phyloP scores from a whole-genome alignment of 2,888 invertebrate species.

The Matsumyia berberina region DNA sequence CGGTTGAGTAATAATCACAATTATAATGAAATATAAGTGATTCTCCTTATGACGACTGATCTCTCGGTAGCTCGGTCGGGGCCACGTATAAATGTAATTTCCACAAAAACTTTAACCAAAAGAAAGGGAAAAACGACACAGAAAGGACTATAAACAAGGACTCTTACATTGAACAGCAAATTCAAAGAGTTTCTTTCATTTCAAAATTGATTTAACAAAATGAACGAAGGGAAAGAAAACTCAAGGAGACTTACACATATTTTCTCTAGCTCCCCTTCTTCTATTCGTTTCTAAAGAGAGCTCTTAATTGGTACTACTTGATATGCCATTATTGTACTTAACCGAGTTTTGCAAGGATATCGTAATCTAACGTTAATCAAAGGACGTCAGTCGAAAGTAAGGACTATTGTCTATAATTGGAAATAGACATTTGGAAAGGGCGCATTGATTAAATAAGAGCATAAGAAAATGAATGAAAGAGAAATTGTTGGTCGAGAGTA shows the following conservation, averaged over 20 bases:
- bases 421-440: background rate
- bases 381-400: conserved; percentile 13
- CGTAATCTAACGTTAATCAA: conserved; percentile 7
- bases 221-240: background rate
- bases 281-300: background rate
- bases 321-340: conserved; percentile 14
- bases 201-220: conserved; percentile 15
- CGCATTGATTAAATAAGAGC: background rate
- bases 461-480: background rate
- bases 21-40: conserved; percentile 5
- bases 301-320: conserved; percentile 7
- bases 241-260: background rate
- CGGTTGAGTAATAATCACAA: conserved; percentile 6
- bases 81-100: background rate
- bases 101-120: background rate
- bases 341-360: conserved; percentile 19
- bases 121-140: too few relatives aligned
- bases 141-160: background rate
- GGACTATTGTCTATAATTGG: conserved; percentile 3
- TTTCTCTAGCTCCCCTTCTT: background rate
- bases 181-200: conserved; percentile 1
- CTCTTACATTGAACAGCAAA: background rate
- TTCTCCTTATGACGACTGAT: conserved; percentile 3
- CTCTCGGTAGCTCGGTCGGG: too few relatives aligned
- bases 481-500: background rate